Evolutionary conservation across 2,113 vertebrate genomes (phyloP), one percentile per base, ranked within the genome.

Genomic region (Propithecus coquereli): DNA sequence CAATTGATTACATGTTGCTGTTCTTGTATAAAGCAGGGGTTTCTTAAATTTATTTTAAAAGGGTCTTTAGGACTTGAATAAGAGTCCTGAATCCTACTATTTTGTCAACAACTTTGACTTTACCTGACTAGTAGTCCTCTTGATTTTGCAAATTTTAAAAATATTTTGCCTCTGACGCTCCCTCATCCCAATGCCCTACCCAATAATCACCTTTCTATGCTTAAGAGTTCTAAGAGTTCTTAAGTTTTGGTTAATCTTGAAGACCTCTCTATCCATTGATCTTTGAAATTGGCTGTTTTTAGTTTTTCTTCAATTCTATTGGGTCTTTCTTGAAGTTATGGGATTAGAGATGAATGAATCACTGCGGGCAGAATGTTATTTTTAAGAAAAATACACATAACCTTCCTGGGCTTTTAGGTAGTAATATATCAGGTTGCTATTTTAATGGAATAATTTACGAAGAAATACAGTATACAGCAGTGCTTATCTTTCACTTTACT

Each of bases 401-500:
- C 37, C 92, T 85, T 84, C n/a, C 54, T 66, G n/a, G 45, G 65
- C 20, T 76, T 90, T 96, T 20, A 65, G 40, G 83, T 61, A 52
- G 27, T 20, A 76, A 30, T 40, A 14, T 68, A 87, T 59, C 30
- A 84, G 45, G 20, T 17, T 89, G 54, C 14, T 80, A 94, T 57
- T 43, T 95, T 80, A 68, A 79, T 20, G 32, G 54, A 92, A 43
- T 68, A 20, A 9, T 50, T 94, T 68, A 96, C 25, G 8, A 80
- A 93, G 66, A 93, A 84, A 57, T 43, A 70, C 1, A 92, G 16
- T 85, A 87, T 68, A 73, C 27, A 85, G 22, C 1, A n/a, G 50
- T 87, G 61, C 17, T 91, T 71, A 71, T 30, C 68, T 87, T 91
- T 92, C 32, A 87, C 50, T 93, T 97, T 61, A 77, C 30, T 57